Conservation (phyloP, 2,113 vertebrate species). For the Ptyas mucosa region DNA sequence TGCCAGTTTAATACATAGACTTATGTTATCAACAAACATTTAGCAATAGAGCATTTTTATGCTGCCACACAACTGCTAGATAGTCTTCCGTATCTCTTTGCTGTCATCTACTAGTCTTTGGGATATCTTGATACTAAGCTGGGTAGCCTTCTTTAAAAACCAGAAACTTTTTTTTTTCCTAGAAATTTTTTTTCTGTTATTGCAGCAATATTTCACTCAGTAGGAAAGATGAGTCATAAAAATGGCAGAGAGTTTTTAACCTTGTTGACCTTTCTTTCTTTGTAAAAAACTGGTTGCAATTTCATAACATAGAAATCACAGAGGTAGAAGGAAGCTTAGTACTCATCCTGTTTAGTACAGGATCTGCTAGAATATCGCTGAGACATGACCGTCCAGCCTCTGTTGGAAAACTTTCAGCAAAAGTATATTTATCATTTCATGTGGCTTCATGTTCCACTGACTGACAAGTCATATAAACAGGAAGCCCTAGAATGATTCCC, state of each 20-base stretch:
- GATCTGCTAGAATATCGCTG: background rate
- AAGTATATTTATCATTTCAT: background rate
- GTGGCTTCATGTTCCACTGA: background rate
- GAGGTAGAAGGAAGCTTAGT: background rate
- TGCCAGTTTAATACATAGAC: background rate
- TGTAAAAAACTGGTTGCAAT: background rate
- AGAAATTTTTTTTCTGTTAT: background rate
- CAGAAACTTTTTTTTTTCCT: background rate
- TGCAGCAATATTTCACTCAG: background rate
- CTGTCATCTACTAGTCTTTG: background rate
- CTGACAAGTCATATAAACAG: background rate
- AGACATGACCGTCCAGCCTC: background rate
- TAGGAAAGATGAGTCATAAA: background rate
- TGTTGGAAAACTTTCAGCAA: background rate
- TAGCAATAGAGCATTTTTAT: background rate
- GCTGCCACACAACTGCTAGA: background rate
- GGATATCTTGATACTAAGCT: background rate
- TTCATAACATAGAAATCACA: background rate
- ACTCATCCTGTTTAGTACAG: background rate
- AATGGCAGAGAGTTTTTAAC: background rate
- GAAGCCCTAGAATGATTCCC: background rate
- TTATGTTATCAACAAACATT: background rate
- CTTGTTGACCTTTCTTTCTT: background rate
- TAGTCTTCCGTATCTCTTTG: background rate
- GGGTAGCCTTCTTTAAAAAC: background rate